phyloP scores from a whole-genome alignment of 2,888 invertebrate species.

The Leistus spinibarbis region DNA sequence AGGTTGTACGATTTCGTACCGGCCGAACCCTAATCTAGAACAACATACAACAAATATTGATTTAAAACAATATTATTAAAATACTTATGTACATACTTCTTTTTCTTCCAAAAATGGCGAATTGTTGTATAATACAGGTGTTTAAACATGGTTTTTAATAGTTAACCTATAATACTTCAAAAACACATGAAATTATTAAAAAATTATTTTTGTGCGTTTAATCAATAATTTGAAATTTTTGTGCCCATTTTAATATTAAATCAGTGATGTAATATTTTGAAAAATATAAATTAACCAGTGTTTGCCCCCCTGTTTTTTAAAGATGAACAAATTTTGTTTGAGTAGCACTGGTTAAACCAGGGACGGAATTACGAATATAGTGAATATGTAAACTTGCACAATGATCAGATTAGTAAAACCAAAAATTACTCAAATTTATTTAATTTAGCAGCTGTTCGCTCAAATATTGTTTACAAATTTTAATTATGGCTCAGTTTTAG shows the following conservation, averaged over 20 bases:
- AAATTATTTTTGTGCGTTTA: neutral
- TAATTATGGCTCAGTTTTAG: too few species aligned
- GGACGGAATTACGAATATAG: neutral
- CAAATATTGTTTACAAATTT: too few species aligned
- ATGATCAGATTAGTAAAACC: too few species aligned
- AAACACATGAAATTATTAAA: neutral
- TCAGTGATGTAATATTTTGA: too few species aligned
- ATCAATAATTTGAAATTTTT: neutral
- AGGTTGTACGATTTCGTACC: conserved; percentile 66
- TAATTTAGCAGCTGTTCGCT: too few species aligned
- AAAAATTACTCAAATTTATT: too few species aligned
- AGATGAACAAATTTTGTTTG: neutral
- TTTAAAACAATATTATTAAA: neutral
- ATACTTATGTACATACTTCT: neutral
- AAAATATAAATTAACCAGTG: neutral
- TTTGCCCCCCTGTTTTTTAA: neutral
- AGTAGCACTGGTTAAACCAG: neutral
- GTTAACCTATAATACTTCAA: neutral
- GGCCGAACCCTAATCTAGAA: conserved; percentile 58
- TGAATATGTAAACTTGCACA: neutral
- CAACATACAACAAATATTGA: neutral
- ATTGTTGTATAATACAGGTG: neutral
- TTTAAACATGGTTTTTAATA: neutral
- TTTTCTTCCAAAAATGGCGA: conserved; percentile 6
- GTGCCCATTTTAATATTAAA: neutral